phyloP scores from a whole-genome alignment of 2,888 invertebrate species.

The Nasonia oneida region DNA sequence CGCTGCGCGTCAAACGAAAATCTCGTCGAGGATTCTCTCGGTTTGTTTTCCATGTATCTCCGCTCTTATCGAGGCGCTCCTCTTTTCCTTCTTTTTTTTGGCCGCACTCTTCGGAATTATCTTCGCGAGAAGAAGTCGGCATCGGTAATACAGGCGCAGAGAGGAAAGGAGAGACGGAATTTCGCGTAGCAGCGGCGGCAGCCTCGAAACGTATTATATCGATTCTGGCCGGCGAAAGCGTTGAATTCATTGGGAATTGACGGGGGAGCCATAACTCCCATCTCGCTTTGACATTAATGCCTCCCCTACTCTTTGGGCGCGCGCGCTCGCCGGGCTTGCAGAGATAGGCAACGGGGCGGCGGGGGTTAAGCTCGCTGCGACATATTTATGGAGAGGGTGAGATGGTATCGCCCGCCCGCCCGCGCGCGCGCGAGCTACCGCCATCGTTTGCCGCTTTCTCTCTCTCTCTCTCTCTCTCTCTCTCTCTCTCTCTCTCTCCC shows the following conservation, averaged over 20 bases:
- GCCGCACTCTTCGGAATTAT: slow-evolving; percentile 4
- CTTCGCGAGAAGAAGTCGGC: neutral
- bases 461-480: slow-evolving; percentile 12
- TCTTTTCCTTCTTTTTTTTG: neutral
- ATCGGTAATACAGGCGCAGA: neutral
- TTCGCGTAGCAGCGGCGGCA: slow-evolving; percentile 23
- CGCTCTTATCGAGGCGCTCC: slow-evolving; percentile 37
- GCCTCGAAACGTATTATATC: slow-evolving; percentile 68
- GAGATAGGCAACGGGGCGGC: slow-evolving; percentile 78
- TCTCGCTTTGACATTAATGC: slow-evolving; percentile 79
- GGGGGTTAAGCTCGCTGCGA: slow-evolving; percentile 79
- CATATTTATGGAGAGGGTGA: slow-evolving; percentile 80
- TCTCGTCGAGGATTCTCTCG: slow-evolving; percentile 29
- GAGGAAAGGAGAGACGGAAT: slow-evolving; percentile 32
- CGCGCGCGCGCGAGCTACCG: slow-evolving; percentile 43
- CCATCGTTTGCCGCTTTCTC: slow-evolving; percentile 54
- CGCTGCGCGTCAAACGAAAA: slow-evolving; percentile 33
- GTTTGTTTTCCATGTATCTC: slow-evolving; percentile 26
- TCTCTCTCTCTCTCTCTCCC: slow-evolving; percentile 31
- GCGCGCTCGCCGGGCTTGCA: slow-evolving; percentile 64
- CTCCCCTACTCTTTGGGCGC: slow-evolving; percentile 73
- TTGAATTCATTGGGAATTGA: slow-evolving; percentile 79
- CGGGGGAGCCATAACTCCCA: slow-evolving; percentile 79
- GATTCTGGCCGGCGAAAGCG: slow-evolving; percentile 78
- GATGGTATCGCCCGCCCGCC: slow-evolving; percentile 74